Evolutionary conservation across 1,140 invertebrate species (phyloP).

Genomic region (Lordiphosa collinella): DNA sequence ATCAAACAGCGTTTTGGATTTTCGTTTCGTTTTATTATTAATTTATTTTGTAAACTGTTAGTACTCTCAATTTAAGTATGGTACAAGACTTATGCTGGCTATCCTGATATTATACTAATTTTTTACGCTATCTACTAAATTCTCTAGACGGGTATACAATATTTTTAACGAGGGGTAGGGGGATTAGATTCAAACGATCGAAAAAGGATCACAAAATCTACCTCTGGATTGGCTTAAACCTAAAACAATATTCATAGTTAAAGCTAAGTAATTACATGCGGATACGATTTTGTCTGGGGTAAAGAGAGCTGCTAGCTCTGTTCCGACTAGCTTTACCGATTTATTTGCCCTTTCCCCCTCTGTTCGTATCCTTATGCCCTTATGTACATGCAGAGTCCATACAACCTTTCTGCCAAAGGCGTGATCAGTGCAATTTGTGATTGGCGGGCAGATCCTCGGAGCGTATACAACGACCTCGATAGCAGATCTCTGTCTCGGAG

Average conservation of each 20-base stretch:
- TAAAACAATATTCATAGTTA: constrained; percentile 63
- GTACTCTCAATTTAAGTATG: constrained; percentile 41
- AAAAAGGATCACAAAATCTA: neutral
- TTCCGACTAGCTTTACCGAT: neutral
- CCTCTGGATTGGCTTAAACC: constrained; percentile 22
- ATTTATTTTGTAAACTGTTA: constrained; percentile 29
- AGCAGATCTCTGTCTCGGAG: constrained; percentile 92
- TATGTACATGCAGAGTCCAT: constrained; percentile 51
- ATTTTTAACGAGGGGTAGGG: neutral
- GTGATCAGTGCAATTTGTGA: constrained; percentile 70
- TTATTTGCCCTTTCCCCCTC: neutral
- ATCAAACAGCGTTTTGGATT: neutral
- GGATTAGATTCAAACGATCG: neutral
- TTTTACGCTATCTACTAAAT: constrained; percentile 44
- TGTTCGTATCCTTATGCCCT: constrained; percentile 28
- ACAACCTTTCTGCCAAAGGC: neutral
- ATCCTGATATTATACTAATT: constrained; percentile 44
- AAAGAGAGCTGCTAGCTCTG: neutral
- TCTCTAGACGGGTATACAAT: constrained; percentile 31
- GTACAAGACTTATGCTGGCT: constrained; percentile 48
- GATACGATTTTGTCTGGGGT: constrained; percentile 17
- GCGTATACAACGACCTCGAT: constrained; percentile 90
- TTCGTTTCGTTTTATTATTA: constrained; percentile 36
- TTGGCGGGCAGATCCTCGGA: constrained; percentile 80
- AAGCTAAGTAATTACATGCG: constrained; percentile 70